phyloP scores from a whole-genome alignment of 2,888 invertebrate genomes.

The Cyclophora punctaria region DNA sequence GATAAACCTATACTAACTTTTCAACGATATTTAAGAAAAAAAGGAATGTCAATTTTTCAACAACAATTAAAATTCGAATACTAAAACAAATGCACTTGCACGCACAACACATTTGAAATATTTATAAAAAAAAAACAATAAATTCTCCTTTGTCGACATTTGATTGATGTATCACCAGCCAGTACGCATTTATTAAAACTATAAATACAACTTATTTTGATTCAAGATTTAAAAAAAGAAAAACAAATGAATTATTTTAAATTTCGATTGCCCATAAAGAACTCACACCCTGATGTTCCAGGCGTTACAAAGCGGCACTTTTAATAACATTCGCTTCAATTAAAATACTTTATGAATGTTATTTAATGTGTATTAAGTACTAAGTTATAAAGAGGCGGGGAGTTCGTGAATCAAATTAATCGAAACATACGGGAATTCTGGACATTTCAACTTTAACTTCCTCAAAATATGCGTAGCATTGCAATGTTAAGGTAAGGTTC shows the following conservation, averaged over 20 bases:
- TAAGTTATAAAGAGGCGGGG: too few species aligned
- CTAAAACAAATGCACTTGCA: not conserved
- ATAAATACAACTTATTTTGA: constrained; percentile 15
- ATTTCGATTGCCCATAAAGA: constrained; percentile 46
- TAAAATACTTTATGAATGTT: not conserved
- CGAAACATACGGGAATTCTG: too few species aligned
- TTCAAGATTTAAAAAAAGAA: constrained; percentile 18
- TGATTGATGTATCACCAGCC: constrained; percentile 41
- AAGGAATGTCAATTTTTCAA: too few species aligned
- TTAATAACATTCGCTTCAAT: not conserved
- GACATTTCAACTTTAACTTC: too few species aligned
- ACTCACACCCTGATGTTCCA: constrained; percentile 32
- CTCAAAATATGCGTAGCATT: too few species aligned
- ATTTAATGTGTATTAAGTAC: not conserved
- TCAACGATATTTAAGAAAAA: too few species aligned
- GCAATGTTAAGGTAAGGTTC: too few species aligned
- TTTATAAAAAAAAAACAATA: constrained; percentile 25
- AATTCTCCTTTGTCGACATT: constrained; percentile 30
- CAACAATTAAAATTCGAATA: too few species aligned
- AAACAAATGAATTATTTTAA: constrained; percentile 25
- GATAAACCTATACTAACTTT: too few species aligned
- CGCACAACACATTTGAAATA: constrained; percentile 5
- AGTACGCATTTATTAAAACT: constrained; percentile 54
- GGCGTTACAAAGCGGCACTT: constrained; percentile 39
- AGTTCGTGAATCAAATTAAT: too few species aligned